Evolutionary conservation across 2,797 vertebrate genomes (phyloP), one percentile per base, ranked within the genome.

Genomic region (Microtus agrestis): DNA sequence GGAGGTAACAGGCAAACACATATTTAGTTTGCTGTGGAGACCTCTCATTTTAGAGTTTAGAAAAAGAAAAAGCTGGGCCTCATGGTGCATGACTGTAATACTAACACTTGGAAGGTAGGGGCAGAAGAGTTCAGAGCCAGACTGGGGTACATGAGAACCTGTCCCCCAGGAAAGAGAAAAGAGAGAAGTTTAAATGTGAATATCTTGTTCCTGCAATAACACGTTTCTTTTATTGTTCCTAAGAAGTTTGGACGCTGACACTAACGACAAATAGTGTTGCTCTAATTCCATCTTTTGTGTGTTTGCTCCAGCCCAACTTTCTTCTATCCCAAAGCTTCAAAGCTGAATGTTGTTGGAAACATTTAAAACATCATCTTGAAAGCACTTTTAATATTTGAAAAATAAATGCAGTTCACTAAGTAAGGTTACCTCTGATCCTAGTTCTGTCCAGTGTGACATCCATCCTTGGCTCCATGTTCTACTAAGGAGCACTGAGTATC

Each of bases 341-440:
- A 87, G 21, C 14, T 91, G 63, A 48, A 37, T 27, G 48, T 17
- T 43, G n/a, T 40, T 78, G 37, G 65, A 65, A 87, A 89, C 48
- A 95, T 77, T 89, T 84, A 95, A 95, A 69, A 95, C 37, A 59
- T 40, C 43, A n/a, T 15, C 71, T 51, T 78, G 27, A 84, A 81
- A 25, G 34, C 23, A 81, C 48, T 59, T 59, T 88, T 88, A 88
- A 76, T 23, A 43, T 40, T 27, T 82, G 25, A 76, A 69, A 77
- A 89, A 76, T 46, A 37, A 74, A 73, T n/a, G 29, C 15, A 89
- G 43, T 85, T 37, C n/a, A 51, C 29, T 59, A 54, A 85, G 29
- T 79, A 73, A 79, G 43, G 51, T 73, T 59, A 17, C 51, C 31
- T 86, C 21, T 54, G 82, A 31, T 48, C 65, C 65, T 54, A 54